Evolutionary conservation across 1,140 invertebrate species (phyloP), one percentile per base, ranked within the genome.

Genomic region (Drosophila pectinifera): DNA sequence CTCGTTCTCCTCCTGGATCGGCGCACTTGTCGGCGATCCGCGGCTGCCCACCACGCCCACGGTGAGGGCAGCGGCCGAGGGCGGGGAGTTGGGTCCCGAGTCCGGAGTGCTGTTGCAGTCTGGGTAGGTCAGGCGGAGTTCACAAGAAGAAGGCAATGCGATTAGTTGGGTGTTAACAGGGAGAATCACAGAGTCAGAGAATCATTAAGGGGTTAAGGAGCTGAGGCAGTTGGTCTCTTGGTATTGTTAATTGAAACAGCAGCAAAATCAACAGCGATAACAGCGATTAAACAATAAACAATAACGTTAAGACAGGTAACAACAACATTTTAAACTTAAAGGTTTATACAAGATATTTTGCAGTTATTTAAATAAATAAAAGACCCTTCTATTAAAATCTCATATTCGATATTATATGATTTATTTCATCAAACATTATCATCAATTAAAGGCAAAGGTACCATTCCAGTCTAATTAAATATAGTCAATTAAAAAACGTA

Each of bases 71-170:
- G 94, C 94, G 77, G 93, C 94, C 82, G 95, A 95, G 64, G 95
- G 95, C 45, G 96, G 96, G 6, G 96, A 97, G 90, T 96, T 97
- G 59, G 96, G 96, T 42, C 96, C 96, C 41, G 95, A 96, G 82
- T 97, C 96, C n/a, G 96, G 95, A 84, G 95, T 96, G 73, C 95
- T 96, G 74, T 95, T 95, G 74, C 90, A 92, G 46, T 92, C 91
- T 92, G 49, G 14, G n/a, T n/a, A n/a, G n/a, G n/a, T n/a, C 20
- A 10, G 16, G 20, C 4, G n/a, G 45, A 5, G 16, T 1, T n/a
- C 1, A 8, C 4, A 5, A 5, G 39, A 24, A 5, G 14, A 13
- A n/a, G 22, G n/a, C 10, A 20, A 20, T 1, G 26, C 3, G 13
- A 18, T 22, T 38, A 16, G 8, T 16, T 20, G 0, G 10, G 10